Percentiles rank a stretch among this genome's conserved stretches.
Evolutionary conservation across 2,888 invertebrate genomes (phyloP).

Genomic region (Conus canariensis): DNA sequence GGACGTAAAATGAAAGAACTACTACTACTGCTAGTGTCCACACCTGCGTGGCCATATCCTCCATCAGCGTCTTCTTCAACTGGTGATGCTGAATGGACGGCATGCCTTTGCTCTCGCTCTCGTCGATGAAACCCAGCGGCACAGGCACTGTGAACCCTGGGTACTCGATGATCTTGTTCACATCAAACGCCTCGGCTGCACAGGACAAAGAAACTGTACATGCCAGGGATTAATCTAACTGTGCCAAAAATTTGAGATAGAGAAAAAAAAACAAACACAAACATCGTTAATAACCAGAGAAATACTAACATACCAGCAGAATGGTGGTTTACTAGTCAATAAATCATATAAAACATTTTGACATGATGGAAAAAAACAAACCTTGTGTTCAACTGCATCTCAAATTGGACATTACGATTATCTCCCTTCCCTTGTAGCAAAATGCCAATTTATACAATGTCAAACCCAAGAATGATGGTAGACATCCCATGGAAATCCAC

Average conservation of each 20-base stretch:
- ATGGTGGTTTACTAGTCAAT: too few relatives aligned
- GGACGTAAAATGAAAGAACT: not conserved
- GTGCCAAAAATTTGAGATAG: too few relatives aligned
- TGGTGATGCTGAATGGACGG: slow-evolving; percentile 83
- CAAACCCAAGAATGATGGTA: too few relatives aligned
- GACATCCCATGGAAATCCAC: too few relatives aligned
- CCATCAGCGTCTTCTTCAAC: slow-evolving; percentile 64
- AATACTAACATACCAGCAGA: not conserved
- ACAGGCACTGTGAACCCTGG: slow-evolving; percentile 92
- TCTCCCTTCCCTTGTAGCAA: too few relatives aligned
- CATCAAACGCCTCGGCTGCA: slow-evolving; percentile 80
- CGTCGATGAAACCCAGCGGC: slow-evolving; percentile 85
- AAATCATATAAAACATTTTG: too few relatives aligned
- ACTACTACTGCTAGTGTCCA: not conserved
- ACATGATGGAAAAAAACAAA: too few relatives aligned
- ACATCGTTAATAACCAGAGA: not conserved
- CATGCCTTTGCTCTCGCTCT: slow-evolving; percentile 82
- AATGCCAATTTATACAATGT: too few relatives aligned
- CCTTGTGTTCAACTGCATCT: too few relatives aligned
- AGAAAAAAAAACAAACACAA: not conserved
- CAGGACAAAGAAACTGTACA: slow-evolving; percentile 27
- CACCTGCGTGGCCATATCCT: slow-evolving; percentile 25
- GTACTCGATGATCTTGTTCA: slow-evolving; percentile 89
- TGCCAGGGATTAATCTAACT: too few relatives aligned
- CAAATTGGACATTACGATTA: too few relatives aligned